Conservation (phyloP, 2,113 vertebrate genomes). For the Potamarius usumacintae region DNA sequence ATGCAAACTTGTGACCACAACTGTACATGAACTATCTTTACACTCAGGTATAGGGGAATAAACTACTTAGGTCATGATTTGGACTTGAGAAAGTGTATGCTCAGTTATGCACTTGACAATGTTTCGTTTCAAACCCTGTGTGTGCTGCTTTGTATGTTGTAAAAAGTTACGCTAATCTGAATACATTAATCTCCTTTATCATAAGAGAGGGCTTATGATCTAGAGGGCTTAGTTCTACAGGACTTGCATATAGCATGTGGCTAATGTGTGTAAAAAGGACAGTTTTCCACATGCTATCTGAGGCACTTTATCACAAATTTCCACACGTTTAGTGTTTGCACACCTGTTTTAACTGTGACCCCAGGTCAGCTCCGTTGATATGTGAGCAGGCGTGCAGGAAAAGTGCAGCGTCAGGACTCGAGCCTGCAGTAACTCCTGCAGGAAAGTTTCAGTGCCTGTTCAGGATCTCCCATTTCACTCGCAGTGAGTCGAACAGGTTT, state of each 20-base stretch:
- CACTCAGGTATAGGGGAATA: neutral
- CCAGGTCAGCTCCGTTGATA: slow-evolving; percentile 51
- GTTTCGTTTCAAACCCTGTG: neutral
- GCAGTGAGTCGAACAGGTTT: slow-evolving; percentile 25
- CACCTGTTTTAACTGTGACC: slow-evolving; percentile 67
- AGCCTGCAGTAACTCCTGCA: neutral
- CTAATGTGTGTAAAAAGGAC: slow-evolving; percentile 27
- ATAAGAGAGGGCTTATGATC: neutral
- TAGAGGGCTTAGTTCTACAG: neutral
- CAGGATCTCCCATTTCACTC: neutral
- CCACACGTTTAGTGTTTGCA: slow-evolving; percentile 69
- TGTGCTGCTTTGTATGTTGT: neutral
- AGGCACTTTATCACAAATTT: slow-evolving; percentile 61
- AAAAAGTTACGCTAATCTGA: neutral
- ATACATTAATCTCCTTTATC: neutral
- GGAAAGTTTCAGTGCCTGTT: slow-evolving; percentile 23
- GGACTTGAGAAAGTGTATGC: neutral
- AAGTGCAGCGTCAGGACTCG: slow-evolving; percentile 8
- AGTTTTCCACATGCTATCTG: neutral
- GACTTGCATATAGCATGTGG: neutral
- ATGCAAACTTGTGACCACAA: no score
- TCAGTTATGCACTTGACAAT: neutral
- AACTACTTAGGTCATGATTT: neutral
- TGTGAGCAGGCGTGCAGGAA: neutral
- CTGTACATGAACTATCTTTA: neutral